Percentiles rank a stretch among this genome's conserved stretches.
Evolutionary conservation across 2,888 invertebrate genomes (phyloP).

Genomic region (Melieria picta): DNA sequence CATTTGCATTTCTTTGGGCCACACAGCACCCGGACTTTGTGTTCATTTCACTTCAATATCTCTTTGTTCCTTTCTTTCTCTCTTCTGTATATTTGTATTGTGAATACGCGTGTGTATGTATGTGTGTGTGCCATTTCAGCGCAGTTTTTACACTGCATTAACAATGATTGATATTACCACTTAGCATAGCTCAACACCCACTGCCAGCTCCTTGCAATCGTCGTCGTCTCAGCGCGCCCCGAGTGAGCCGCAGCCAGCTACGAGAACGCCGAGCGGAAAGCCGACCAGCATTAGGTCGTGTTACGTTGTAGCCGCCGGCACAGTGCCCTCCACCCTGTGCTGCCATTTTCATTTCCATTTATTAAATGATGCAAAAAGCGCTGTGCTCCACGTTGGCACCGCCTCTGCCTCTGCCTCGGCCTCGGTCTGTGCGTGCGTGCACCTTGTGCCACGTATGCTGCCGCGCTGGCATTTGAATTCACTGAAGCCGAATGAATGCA

Average conservation of each 20-base stretch:
- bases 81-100: background rate
- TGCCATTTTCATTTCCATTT: constrained; percentile 15
- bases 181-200: constrained; percentile 44
- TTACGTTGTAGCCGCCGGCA: no score
- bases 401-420: background rate
- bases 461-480: constrained; percentile 31
- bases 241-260: no score
- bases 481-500: constrained; percentile 40
- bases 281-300: no score
- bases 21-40: background rate
- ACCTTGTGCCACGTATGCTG: constrained; percentile 14
- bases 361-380: constrained; percentile 43
- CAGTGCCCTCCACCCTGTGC: background rate
- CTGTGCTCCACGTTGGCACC: constrained; percentile 10
- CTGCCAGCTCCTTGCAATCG: background rate
- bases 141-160: constrained; percentile 46
- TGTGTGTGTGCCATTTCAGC: constrained; percentile 3
- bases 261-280: no score
- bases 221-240: no score
- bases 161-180: constrained; percentile 49
- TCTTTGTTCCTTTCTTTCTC: no score
- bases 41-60: background rate
- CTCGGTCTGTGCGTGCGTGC: background rate
- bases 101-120: constrained; percentile 9
- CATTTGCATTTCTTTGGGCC: constrained; percentile 14